Percentiles rank a stretch among this genome's conserved stretches.
These are phyloP conservation scores for Acanthisitta chloris DNA, from an alignment of 2,113 vertebrate species.

Conservation along the genomic window DNA sequence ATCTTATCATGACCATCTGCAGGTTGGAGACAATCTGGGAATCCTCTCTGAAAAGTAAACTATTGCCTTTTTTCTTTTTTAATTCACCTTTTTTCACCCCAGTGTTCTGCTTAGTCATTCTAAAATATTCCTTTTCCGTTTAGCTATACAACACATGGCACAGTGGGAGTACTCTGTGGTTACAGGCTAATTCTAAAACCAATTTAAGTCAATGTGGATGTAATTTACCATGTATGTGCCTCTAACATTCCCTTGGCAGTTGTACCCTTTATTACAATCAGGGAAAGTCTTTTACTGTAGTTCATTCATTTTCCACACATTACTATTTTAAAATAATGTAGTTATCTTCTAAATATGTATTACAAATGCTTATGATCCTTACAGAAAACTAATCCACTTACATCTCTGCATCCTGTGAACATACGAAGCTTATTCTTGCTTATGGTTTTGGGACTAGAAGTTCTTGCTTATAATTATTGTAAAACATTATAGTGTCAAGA, in stretches of 20 bases:
- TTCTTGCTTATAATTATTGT: background rate
- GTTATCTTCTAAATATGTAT: background rate
- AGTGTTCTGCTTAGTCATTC: background rate
- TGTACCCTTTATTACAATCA: background rate
- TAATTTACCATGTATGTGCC: background rate
- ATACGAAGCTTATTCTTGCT: background rate
- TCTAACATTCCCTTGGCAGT: background rate
- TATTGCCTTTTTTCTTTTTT: background rate
- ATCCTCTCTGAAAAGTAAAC: background rate
- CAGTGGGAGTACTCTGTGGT: slow-evolving; percentile 8
- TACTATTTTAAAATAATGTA: background rate
- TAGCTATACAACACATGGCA: background rate
- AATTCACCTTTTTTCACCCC: background rate
- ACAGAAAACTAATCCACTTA: background rate
- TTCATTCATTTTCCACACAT: background rate
- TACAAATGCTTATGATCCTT: background rate
- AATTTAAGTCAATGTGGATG: slow-evolving; percentile 12
- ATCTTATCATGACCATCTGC: background rate
- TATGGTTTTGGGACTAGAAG: background rate
- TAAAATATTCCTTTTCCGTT: background rate
- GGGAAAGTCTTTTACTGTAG: background rate
- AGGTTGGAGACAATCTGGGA: background rate
- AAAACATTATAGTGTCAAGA: background rate
- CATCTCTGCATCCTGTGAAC: background rate
- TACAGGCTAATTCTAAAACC: slow-evolving; percentile 23